Base-by-base conservation (phyloP, 1,140 invertebrate genomes). In the Drosophila parabipectinata region DNA sequence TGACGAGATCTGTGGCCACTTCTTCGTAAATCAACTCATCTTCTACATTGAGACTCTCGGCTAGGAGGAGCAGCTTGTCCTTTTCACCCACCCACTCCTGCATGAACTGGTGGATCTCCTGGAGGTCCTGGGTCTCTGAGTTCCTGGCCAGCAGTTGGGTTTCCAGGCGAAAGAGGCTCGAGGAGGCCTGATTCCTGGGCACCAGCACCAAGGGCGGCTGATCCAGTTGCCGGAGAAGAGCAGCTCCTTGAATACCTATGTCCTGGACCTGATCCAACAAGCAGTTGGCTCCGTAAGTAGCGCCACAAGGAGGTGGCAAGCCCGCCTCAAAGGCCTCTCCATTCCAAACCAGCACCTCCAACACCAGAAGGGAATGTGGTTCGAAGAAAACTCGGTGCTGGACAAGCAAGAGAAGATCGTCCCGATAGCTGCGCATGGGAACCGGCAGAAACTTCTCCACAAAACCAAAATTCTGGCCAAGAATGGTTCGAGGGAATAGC, bases 321-420 rank as follows among this genome's bases (percentile, higher is more conserved):
- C 93, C 92, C 26, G 91, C 75, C 52, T 92, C 88, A 66, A 94
- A 94, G 2, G 91, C 84, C 34, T 91, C 80, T 2, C 92, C 93
- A 63, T 93, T 92, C 90, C 93, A 93, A 2, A 92, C 84, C 0
- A 94, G 82, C 26, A 92, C 80, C 66, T 94, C 93, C n/a, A 93
- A 51, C 5, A 91, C 79, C 10, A 87, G 71, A 6, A 92, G 68
- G 4, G 83, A 77, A 56, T 93, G 93, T 0, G 88, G 89, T 24
- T 76, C 78, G 56, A 93, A 92, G 37, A 90, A 67, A 0, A 94
- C 75, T 3, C 77, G 76, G 61, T 93, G 92, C 82, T 94, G 93
- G 37, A 93, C 92, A n/a, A 94, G 68, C 18, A 94, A 62, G 50
- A 93, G 67, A 1, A 93, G 77, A 79, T 94, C 93, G 76, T 94